These are phyloP conservation scores for Betta splendens DNA, from an alignment of 2,797 vertebrate species.

Conservation along the genomic window DNA sequence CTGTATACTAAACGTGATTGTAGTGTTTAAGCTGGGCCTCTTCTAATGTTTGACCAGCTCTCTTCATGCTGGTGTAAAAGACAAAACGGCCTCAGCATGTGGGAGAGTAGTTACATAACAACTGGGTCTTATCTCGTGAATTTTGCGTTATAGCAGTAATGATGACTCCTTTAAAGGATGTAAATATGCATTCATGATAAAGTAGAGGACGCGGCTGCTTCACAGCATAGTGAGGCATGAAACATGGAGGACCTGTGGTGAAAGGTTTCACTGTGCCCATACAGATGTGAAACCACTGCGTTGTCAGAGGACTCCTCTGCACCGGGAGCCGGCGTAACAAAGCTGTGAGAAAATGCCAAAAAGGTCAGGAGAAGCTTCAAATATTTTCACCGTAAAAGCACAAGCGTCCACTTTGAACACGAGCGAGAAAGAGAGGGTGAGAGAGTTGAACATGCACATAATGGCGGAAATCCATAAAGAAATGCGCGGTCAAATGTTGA, in stretches of 20 bases:
- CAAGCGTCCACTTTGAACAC: conserved; percentile 35
- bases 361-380: conserved; percentile 32
- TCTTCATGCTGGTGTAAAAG: conserved; percentile 18
- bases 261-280: background rate
- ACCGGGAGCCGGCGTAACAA: conserved; percentile 37
- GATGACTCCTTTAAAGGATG: background rate
- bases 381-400: conserved; percentile 55
- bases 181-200: no score
- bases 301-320: conserved; percentile 28
- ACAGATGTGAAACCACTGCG: conserved; percentile 1
- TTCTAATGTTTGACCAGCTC: conserved; percentile 50
- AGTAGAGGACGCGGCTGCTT: no score
- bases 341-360: conserved; percentile 53
- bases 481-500: conserved; percentile 4
- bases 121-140: conserved; percentile 17
- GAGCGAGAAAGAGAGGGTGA: no score
- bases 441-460: background rate
- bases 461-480: conserved; percentile 21
- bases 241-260: background rate
- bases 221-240: no score
- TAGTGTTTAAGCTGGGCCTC: conserved; percentile 53
- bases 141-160: background rate
- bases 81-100: conserved; percentile 23
- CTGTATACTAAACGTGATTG: conserved; percentile 55
- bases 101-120: conserved; percentile 18